Evolutionary conservation across 2,888 invertebrate genomes (phyloP), one percentile per base, ranked within the genome.

Genomic region (Cosmorhoe ocellata): DNA sequence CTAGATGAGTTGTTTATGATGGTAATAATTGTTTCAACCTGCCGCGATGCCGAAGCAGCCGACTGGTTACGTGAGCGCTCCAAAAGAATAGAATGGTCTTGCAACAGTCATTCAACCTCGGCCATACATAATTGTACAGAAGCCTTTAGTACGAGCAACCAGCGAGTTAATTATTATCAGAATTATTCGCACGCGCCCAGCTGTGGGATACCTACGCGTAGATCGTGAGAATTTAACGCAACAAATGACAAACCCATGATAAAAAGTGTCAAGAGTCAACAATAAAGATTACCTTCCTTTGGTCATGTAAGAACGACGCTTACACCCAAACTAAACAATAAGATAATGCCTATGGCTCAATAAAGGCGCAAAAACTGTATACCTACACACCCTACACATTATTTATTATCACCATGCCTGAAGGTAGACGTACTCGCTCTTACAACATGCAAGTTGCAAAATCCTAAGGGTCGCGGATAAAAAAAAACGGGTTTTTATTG

Each of bases 61-160:
- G 33, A 44, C 57, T 36, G 60, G 73, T 86, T 87, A 84, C 81
- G 81, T 84, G 79, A 83, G 57, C 72, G 61, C 64, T 64, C 69
- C 60, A 63, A 76, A 79, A 83, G 72, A 81, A 84, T 80, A 79
- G 78, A 79, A 83, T 75, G 76, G 66, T 76, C 78, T 84, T 82
- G 79, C 83, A 76, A 82, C 79, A 84, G 67, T 58, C 59, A 73
- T 69, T 71, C 78, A 81, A 69, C 81, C 80, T 83, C 81, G 81
- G 77, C 61, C 38, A 58, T 41, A 51, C 54, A 54, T 62, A 59
- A 62, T 80, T 79, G 74, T 77, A 63, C 73, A 71, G 79, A 81
- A 81, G 78, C 75, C 69, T 70, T 68, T 68, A 63, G 63, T 70
- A 71, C 67, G 57, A 67, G 70, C 66, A 72, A 64, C 69, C 65